phyloP scores from a whole-genome alignment of 2,888 invertebrate genomes.

The Sericinus montela region DNA sequence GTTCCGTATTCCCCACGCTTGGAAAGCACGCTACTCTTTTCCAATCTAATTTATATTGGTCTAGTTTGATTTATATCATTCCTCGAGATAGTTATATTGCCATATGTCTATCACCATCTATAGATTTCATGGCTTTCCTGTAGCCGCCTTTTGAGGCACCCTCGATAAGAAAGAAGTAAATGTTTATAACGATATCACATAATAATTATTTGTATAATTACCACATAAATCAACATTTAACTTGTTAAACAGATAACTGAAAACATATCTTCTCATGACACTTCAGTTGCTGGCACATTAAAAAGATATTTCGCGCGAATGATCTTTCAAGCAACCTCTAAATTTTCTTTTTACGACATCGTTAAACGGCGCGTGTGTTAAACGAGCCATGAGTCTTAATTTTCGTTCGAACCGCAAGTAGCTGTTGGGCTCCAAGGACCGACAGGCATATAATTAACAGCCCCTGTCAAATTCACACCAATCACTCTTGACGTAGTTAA shows the following conservation, averaged over 20 bases:
- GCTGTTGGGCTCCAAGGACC: constrained; percentile 33
- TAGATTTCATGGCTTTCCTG: too few relatives aligned
- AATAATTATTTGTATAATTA: too few relatives aligned
- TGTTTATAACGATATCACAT: too few relatives aligned
- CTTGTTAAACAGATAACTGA: background rate
- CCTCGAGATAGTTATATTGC: too few relatives aligned
- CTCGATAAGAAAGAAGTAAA: too few relatives aligned
- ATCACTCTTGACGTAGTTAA: constrained; percentile 37
- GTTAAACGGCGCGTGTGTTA: constrained; percentile 50
- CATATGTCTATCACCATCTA: too few relatives aligned
- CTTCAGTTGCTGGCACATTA: constrained; percentile 1
- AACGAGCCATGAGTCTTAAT: constrained; percentile 53
- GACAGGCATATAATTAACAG: constrained; percentile 66
- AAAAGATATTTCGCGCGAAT: constrained; percentile 25
- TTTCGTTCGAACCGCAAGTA: constrained; percentile 47
- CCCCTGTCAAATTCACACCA: constrained; percentile 65
- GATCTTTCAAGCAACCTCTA: constrained; percentile 34
- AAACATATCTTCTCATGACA: background rate
- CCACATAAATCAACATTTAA: background rate
- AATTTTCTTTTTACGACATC: constrained; percentile 48
- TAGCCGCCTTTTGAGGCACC: too few relatives aligned
- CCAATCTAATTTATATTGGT: too few relatives aligned
- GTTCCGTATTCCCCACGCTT: too few relatives aligned
- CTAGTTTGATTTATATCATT: too few relatives aligned
- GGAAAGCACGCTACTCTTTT: too few relatives aligned